Evolutionary conservation across 1,140 invertebrate species (phyloP).

Genomic region (Spodoptera frugiperda): DNA sequence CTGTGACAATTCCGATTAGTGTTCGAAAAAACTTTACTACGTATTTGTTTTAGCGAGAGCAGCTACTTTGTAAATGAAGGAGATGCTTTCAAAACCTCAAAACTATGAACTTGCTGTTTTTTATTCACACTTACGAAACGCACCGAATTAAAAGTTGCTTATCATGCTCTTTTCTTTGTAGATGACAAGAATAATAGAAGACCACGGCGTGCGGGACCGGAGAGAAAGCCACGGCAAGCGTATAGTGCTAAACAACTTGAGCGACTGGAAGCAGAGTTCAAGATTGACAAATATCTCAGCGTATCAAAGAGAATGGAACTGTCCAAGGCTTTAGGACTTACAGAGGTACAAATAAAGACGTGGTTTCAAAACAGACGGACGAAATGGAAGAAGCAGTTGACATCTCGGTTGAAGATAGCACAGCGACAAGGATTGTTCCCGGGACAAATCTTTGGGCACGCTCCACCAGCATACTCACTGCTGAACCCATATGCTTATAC

Average conservation of each 20-base stretch:
- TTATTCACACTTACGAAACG: conserved; percentile 26
- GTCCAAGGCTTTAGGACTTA: conserved; percentile 94
- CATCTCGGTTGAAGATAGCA: conserved; percentile 94
- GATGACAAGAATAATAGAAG: conserved; percentile 87
- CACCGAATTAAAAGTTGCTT: not conserved
- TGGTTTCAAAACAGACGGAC: conserved; percentile 98
- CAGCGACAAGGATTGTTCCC: conserved; percentile 93
- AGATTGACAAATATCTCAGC: conserved; percentile 97
- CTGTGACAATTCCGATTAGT: conserved; percentile 83
- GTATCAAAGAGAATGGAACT: conserved; percentile 97
- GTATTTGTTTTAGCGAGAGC: conserved; percentile 79
- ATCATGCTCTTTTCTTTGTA: conserved; percentile 56
- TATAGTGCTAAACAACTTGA: conserved; percentile 98
- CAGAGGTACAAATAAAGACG: conserved; percentile 98
- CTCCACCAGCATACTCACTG: conserved; percentile 88
- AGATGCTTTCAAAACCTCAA: conserved; percentile 28
- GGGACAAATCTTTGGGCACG: conserved; percentile 89
- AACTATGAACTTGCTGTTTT: conserved; percentile 23
- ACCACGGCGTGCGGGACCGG: conserved; percentile 93
- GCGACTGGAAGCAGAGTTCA: conserved; percentile 96
- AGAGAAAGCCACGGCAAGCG: conserved; percentile 97
- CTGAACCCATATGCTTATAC: conserved; percentile 81
- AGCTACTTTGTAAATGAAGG: conserved; percentile 75
- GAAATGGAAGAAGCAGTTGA: conserved; percentile 98
- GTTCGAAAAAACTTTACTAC: conserved; percentile 74